Evolutionary conservation across 2,113 vertebrate genomes (phyloP), one percentile per base, ranked within the genome.

Genomic region (Anhinga anhinga): DNA sequence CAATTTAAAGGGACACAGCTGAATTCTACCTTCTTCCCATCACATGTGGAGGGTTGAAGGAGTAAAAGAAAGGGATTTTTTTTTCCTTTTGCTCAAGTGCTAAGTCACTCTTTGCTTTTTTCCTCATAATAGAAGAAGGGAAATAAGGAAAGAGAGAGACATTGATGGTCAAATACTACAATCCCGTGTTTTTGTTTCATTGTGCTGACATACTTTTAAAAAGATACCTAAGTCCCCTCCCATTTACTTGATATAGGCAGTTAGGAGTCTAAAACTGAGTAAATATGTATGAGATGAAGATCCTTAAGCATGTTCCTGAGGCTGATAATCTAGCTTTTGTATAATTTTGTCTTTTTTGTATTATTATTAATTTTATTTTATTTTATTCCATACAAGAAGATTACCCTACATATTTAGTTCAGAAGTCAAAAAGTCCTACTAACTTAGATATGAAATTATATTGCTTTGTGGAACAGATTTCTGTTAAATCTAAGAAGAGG

Each of bases 1-100:
- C 86, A 89, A 94, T 97, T 98, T 98, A 98, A 98, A 98, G 97
- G 81, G 91, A 95, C 73, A 96, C 45, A 62, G 42, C 66, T 89
- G 52, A 95, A 97, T 96, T 97, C 74, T 55, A 17, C 27, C 79
- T 38, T 50, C 55, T 66, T 92, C 42, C 52, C 38, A 65, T 55
- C 36, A 63, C 10, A 20, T 9, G 47, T 66, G 56, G 53, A 59
- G 19, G 34, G 26, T 11, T 77, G 40, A 97, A 90, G 16, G 32
- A 86, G 45, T 47, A 18, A 83, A 71, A 80, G 10, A 82, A 66
- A 55, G 3, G 2, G 10, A 20, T 49, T 23, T 16, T 29, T 49
- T 26, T 72, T 36, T 21, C 32, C 4, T 66, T 50, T 90, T 71
- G 2, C 6, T 66, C 18, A 38, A n/a, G 34, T 26, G 21, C 8